phyloP scores from a whole-genome alignment of 2,797 vertebrate species.

The Cuniculus paca region DNA sequence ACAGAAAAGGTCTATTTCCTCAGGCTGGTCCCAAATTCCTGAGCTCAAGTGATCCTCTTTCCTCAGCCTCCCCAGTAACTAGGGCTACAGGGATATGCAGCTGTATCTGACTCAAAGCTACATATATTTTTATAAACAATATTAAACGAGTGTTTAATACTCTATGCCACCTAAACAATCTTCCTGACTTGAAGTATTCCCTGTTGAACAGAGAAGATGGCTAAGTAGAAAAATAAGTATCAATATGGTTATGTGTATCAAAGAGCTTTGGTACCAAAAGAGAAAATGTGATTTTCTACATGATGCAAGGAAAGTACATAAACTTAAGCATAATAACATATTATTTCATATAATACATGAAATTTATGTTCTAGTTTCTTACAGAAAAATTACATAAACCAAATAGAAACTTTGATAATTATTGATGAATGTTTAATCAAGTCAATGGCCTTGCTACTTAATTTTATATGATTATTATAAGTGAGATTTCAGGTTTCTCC shows the following conservation, averaged over 20 bases:
- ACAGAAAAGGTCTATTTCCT: background rate
- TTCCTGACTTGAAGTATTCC: background rate
- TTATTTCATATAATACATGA: background rate
- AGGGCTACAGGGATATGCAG: background rate
- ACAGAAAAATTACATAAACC: constrained; percentile 8
- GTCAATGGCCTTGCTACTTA: background rate
- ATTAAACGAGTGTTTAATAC: background rate
- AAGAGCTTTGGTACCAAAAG: background rate
- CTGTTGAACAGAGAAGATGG: background rate
- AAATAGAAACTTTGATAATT: constrained; percentile 18
- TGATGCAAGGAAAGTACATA: background rate
- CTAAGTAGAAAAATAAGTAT: background rate
- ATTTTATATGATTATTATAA: background rate
- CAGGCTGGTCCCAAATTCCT: background rate
- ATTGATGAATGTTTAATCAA: constrained; percentile 33
- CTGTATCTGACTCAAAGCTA: background rate
- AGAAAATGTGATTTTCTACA: constrained; percentile 1
- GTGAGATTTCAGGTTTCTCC: background rate
- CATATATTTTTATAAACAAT: constrained; percentile 11
- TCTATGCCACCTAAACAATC: background rate
- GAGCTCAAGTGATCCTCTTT: background rate
- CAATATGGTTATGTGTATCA: background rate
- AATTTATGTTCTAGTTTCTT: constrained; percentile 15
- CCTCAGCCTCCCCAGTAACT: background rate
- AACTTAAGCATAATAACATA: background rate